Percentiles rank a stretch among this genome's conserved stretches.
Evolutionary conservation across 2,113 vertebrate species (phyloP).

Genomic region (Sus scrofa): DNA sequence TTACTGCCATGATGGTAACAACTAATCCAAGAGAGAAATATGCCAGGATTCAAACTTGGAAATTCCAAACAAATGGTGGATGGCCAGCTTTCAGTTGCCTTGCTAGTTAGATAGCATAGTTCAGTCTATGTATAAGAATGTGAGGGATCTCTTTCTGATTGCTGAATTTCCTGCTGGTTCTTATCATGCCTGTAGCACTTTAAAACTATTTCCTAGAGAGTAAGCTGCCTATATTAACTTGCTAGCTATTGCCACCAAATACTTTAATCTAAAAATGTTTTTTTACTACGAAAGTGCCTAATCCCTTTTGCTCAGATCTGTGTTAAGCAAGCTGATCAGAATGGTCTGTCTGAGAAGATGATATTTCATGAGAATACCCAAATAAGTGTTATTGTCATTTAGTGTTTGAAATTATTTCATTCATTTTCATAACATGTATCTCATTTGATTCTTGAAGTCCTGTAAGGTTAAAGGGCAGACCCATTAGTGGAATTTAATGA

Average conservation of each 20-base stretch:
- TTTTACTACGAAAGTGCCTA: slow-evolving; percentile 54
- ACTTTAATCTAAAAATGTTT: slow-evolving; percentile 6
- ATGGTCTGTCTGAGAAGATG: background rate
- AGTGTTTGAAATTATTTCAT: background rate
- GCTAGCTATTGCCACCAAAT: slow-evolving; percentile 5
- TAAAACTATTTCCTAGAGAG: slow-evolving; percentile 54
- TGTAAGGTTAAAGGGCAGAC: background rate
- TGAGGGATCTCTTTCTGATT: slow-evolving; percentile 27
- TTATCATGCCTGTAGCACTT: background rate
- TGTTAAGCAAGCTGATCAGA: fast-evolving
- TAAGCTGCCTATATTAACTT: slow-evolving; percentile 6
- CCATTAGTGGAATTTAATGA: background rate
- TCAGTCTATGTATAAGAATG: slow-evolving; percentile 4
- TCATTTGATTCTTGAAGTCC: background rate
- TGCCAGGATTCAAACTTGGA: background rate
- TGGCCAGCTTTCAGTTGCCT: slow-evolving; percentile 18
- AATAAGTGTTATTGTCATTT: background rate
- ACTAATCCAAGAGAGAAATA: background rate
- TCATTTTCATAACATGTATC: background rate
- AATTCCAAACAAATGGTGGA: slow-evolving; percentile 35
- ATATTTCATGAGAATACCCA: background rate
- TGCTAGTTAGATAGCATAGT: slow-evolving; percentile 66
- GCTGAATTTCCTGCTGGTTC: slow-evolving; percentile 40
- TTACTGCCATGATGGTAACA: background rate
- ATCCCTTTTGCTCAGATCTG: background rate